Percentiles rank a stretch among this genome's conserved stretches.
These are phyloP conservation scores for Amphibalanus amphitrite DNA, from an alignment of 1,140 invertebrate genomes.

Conservation along the genomic window DNA sequence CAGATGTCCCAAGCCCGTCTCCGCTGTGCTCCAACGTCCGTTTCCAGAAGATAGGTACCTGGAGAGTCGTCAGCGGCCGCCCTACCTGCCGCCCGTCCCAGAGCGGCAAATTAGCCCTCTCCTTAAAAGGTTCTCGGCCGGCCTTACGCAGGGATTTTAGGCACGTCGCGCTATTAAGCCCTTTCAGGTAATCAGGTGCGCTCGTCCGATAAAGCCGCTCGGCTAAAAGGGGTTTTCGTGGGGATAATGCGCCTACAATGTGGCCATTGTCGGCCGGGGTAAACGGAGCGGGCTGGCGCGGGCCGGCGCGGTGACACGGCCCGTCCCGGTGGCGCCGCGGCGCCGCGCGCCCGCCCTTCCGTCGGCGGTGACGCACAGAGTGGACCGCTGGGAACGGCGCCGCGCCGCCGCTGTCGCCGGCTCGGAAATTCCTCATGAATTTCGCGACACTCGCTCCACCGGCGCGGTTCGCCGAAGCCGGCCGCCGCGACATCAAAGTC, in stretches of 20 bases:
- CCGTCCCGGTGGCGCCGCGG: background rate
- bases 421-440: background rate
- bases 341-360: background rate
- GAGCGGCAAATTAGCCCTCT: background rate
- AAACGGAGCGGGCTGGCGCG: background rate
- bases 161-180: background rate
- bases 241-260: background rate
- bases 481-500: background rate
- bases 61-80: background rate
- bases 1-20: background rate
- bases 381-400: too few relatives aligned
- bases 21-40: background rate
- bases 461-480: background rate
- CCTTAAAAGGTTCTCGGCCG: background rate
- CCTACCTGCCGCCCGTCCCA: background rate
- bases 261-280: background rate
- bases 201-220: background rate
- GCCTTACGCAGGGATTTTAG: background rate
- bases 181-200: background rate
- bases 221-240: background rate
- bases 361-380: background rate
- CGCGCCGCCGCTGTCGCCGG: background rate
- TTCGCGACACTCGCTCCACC: background rate
- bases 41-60: background rate
- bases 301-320: background rate